Evolutionary conservation across 2,113 vertebrate species (phyloP), one percentile per base, ranked within the genome.

Genomic region (Alligator mississippiensis): DNA sequence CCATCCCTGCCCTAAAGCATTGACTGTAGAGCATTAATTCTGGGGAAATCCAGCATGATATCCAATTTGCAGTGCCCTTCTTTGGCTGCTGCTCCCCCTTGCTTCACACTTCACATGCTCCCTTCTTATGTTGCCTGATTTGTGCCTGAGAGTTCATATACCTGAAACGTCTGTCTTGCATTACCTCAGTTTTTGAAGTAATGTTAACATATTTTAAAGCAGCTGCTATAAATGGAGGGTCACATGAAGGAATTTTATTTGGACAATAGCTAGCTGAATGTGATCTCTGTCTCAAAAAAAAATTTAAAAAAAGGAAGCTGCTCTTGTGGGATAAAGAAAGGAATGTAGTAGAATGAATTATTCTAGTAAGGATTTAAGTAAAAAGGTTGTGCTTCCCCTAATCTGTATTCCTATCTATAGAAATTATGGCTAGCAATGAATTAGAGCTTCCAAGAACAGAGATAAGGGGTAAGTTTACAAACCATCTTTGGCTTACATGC

Each of bases 161-260:
- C 18, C 3, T 15, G 2, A 62, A 30, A 13, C 9, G 62, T 87
- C 34, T 77, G 90, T 92, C 80, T 30, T 83, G 25, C n/a, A 17
- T 88, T 92, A 83, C 59, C 16, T 90, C 89, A 83, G 60, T 87
- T 77, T 61, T 0, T 70, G 22, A 82, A 96, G 19, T 61, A 94
- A 93, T 82, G 34, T 34, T 34, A 34, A 34, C 34, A 61, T 19
- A 61, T 61, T 9, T 61, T 7, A 61, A 61, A 61, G 17, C 12
- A 61, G 38, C 24, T 92, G 25, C 5, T 17, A 30, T 87, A 85
- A 89, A 87, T 61, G 9, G 87, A 61, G 5, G 4, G 25, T 6
- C 77, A 19, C 19, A 47, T 30, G 22, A 90, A 87, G 27, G 47
- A 90, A 18, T 0, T 74, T 94, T 85, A 34, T 34, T 70, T 80